These are phyloP conservation scores for Eretmocerus hayati DNA, from an alignment of 2,888 invertebrate genomes.

Conservation along the genomic window DNA sequence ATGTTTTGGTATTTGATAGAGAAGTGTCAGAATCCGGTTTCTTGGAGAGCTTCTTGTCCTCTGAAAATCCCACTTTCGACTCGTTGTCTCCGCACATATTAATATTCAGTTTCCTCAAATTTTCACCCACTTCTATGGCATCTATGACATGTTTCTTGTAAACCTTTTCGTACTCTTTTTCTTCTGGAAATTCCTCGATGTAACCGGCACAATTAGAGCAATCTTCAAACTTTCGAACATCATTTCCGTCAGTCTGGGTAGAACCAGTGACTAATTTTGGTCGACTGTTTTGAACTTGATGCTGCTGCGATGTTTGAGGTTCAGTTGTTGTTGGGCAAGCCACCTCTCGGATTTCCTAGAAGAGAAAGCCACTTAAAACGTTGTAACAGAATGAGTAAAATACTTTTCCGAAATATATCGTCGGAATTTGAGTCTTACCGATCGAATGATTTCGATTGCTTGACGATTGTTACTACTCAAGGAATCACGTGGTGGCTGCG, in stretches of 20 bases:
- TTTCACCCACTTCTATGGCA: too few relatives aligned
- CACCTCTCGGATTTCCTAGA: neutral
- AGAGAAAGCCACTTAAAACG: too few relatives aligned
- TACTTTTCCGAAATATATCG: too few relatives aligned
- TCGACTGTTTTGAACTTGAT: neutral
- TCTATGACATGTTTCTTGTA: too few relatives aligned
- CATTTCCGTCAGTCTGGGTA: neutral
- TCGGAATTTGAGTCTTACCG: constrained; percentile 4
- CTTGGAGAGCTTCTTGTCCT: too few relatives aligned
- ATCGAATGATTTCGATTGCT: constrained; percentile 13
- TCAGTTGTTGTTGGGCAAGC: neutral
- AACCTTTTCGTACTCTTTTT: constrained; percentile 16
- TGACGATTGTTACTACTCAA: constrained; percentile 6
- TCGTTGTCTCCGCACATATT: too few relatives aligned
- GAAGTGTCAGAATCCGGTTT: too few relatives aligned
- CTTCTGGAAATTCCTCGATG: constrained; percentile 13
- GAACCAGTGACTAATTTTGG: neutral
- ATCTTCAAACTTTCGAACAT: neutral
- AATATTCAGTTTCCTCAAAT: too few relatives aligned
- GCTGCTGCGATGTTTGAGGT: neutral
- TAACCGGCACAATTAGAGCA: constrained; percentile 4
- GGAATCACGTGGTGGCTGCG: neutral
- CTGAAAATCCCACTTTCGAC: too few relatives aligned
- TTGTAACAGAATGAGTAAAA: too few relatives aligned
- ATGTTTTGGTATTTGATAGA: too few relatives aligned